Conservation (phyloP, 2,888 invertebrate genomes). For the Pimpla rufipes region DNA sequence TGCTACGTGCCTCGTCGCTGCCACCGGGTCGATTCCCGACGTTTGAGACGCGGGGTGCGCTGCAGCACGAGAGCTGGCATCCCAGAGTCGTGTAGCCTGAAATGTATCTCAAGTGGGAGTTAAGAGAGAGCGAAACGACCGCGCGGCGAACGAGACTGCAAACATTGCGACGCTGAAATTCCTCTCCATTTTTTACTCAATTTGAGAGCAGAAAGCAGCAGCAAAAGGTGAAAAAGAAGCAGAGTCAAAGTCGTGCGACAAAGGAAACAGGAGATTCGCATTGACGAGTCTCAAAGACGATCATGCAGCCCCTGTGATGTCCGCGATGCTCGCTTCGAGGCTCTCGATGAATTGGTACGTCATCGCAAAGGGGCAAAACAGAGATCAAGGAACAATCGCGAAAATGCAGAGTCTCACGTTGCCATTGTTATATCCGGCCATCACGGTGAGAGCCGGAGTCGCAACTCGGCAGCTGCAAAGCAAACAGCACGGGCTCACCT, state of each 20-base stretch:
- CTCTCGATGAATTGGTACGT: too few relatives aligned
- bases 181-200: neutral
- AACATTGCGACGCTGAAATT: neutral
- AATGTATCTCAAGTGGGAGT: slow-evolving; percentile 4
- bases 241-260: neutral
- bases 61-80: neutral
- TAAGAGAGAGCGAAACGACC: neutral
- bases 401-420: neutral
- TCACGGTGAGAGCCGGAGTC: too few relatives aligned
- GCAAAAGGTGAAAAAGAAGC: neutral
- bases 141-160: neutral
- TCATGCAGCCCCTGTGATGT: too few relatives aligned
- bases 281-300: neutral
- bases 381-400: neutral
- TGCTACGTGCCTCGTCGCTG: neutral
- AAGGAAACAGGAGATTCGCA: too few relatives aligned
- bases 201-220: neutral
- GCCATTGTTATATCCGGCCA: too few relatives aligned
- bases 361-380: too few relatives aligned
- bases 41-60: neutral
- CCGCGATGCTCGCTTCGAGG: too few relatives aligned
- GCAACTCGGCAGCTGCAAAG: too few relatives aligned
- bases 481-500: too few relatives aligned
- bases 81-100: neutral
- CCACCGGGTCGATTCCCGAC: slow-evolving; percentile 20